These are phyloP conservation scores for Drosophila parvula DNA, from an alignment of 1,140 invertebrate genomes.

Conservation along the genomic window DNA sequence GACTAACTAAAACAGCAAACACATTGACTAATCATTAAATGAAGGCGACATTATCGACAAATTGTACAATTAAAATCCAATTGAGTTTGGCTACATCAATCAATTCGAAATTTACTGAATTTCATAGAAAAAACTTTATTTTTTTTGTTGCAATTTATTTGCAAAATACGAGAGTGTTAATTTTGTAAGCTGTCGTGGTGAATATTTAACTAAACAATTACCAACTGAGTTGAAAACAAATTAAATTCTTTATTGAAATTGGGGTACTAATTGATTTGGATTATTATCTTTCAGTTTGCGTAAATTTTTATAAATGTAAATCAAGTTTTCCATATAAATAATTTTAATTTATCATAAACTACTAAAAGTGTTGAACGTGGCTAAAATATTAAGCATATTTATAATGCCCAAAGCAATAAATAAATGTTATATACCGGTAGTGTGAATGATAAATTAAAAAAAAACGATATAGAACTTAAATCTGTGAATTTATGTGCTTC, in stretches of 20 bases:
- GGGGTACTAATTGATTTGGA: not conserved
- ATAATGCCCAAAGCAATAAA: not conserved
- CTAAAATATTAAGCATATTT: conserved; percentile 1
- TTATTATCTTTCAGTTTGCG: not conserved
- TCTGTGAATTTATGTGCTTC: not conserved
- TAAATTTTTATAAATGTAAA: not conserved
- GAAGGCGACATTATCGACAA: conserved; percentile 38
- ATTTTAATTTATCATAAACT: not conserved
- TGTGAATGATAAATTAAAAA: not conserved
- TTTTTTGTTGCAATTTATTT: too few relatives aligned
- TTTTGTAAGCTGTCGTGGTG: not conserved
- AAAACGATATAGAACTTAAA: not conserved
- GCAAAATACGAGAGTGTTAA: not conserved
- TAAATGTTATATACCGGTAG: not conserved
- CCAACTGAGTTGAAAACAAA: not conserved
- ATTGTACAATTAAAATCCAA: conserved; percentile 70
- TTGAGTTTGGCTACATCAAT: conserved; percentile 18
- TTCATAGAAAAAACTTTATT: not conserved
- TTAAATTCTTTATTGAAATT: not conserved
- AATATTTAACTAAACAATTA: not conserved
- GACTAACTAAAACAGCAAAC: conserved; percentile 57
- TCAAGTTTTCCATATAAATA: not conserved
- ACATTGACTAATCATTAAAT: conserved; percentile 50
- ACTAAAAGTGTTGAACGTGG: not conserved
- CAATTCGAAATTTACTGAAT: conserved; percentile 3